phyloP scores from a whole-genome alignment of 2,888 invertebrate genomes.

The Cheiracanthium punctorium region DNA sequence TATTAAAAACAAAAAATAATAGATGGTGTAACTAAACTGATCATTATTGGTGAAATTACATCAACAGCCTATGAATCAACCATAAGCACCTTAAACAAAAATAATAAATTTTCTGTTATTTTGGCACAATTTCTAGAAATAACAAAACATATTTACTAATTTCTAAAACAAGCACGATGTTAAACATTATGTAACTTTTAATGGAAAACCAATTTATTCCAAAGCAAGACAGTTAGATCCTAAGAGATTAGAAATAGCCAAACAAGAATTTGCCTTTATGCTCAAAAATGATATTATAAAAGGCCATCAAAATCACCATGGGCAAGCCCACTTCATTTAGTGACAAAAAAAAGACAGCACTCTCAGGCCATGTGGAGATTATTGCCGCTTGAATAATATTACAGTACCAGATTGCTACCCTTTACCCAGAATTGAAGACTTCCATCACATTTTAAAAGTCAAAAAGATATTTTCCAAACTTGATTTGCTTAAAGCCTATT shows the following conservation, averaged over 20 bases:
- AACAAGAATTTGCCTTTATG: constrained; percentile 26
- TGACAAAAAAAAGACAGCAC: constrained; percentile 25
- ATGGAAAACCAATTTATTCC: constrained; percentile 73
- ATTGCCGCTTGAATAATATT: constrained; percentile 23
- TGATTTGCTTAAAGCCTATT: constrained; percentile 15
- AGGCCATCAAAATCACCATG: not conserved
- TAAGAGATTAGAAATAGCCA: constrained; percentile 24
- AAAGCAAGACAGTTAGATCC: constrained; percentile 63
- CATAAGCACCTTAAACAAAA: constrained; percentile 22
- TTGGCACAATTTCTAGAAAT: constrained; percentile 20
- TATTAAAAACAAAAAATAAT: constrained; percentile 20
- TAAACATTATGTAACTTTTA: constrained; percentile 73
- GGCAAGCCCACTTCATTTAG: constrained; percentile 44
- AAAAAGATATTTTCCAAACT: constrained; percentile 14
- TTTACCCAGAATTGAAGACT: constrained; percentile 29
- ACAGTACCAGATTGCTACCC: constrained; percentile 36
- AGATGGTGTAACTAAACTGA: constrained; percentile 19
- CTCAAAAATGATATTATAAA: too few species aligned
- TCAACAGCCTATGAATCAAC: not conserved
- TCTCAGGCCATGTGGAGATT: constrained; percentile 35
- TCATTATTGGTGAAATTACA: constrained; percentile 23
- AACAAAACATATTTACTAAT: not conserved
- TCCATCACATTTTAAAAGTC: constrained; percentile 18
- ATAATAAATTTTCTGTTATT: constrained; percentile 13
- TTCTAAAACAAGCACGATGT: constrained; percentile 13